Evolutionary conservation across 1,140 invertebrate species (phyloP).

Genomic region (Vanessa tameamea): DNA sequence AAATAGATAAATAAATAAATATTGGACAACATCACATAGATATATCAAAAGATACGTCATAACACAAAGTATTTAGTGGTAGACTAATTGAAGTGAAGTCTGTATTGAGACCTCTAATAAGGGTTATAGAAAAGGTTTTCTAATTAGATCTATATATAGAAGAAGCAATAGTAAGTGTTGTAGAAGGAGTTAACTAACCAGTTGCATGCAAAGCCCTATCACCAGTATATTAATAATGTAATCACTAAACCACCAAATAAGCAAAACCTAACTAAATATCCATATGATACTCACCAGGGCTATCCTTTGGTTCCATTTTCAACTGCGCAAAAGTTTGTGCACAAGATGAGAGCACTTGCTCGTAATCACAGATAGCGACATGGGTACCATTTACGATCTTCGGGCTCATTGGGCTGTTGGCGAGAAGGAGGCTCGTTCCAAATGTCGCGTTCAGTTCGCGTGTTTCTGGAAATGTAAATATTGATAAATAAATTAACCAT

Average conservation of each 20-base stretch:
- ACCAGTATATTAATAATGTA: background rate
- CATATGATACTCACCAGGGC: slow-evolving; percentile 84
- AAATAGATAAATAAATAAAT: too few relatives aligned
- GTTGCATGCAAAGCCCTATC: too few relatives aligned
- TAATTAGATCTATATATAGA: too few relatives aligned
- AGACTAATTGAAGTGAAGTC: too few relatives aligned
- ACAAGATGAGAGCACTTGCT: slow-evolving; percentile 90
- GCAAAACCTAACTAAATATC: background rate
- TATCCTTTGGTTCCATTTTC: slow-evolving; percentile 86
- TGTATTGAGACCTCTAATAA: too few relatives aligned
- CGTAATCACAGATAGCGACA: slow-evolving; percentile 95
- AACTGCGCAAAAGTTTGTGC: slow-evolving; percentile 86
- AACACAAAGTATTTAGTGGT: too few relatives aligned
- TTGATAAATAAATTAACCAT: too few relatives aligned
- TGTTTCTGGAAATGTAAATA: slow-evolving; percentile 83
- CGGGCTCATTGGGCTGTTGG: slow-evolving; percentile 97
- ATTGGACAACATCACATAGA: too few relatives aligned
- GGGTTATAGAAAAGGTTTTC: too few relatives aligned
- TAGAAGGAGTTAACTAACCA: too few relatives aligned
- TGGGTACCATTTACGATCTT: slow-evolving; percentile 98
- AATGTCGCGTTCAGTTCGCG: slow-evolving; percentile 91
- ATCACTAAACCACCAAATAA: slow-evolving; percentile 7
- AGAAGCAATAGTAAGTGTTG: too few relatives aligned
- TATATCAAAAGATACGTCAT: too few relatives aligned
- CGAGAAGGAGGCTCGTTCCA: slow-evolving; percentile 94